A percentile compares a stretch with the other conserved stretches of the same genome.
These are phyloP conservation scores for Oscarella lobularis DNA, from an alignment of 37 sponge, comb jelly and placozoan genomes.

Conservation along the genomic window DNA sequence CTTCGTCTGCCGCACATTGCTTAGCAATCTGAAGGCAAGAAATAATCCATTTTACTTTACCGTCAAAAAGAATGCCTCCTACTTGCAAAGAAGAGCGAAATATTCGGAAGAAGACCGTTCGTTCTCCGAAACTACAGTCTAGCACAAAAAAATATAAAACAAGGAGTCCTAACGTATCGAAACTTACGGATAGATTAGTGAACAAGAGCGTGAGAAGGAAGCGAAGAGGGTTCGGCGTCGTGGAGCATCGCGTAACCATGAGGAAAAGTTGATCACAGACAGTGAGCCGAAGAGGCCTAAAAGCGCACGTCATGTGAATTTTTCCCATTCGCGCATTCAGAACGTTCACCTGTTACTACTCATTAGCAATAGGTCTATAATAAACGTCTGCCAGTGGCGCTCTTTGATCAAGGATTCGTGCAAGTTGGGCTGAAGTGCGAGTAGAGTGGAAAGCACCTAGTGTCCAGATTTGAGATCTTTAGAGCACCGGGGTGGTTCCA, in stretches of 20 bases:
- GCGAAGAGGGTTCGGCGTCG: slow-evolving; percentile 15
- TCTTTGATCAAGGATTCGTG: neutral
- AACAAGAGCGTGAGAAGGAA: slow-evolving; percentile 43
- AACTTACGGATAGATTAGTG: slow-evolving; percentile 32
- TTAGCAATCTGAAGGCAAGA: too few species aligned
- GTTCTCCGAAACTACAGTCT: neutral
- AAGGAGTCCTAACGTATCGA: too few species aligned
- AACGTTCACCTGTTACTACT: neutral
- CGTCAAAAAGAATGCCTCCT: too few species aligned
- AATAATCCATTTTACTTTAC: too few species aligned
- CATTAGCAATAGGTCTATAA: neutral
- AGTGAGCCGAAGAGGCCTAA: slow-evolving; percentile 45
- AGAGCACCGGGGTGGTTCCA: neutral
- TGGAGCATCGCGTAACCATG: slow-evolving; percentile 50
- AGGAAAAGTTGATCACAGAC: slow-evolving; percentile 72
- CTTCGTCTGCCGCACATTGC: neutral
- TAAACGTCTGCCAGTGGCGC: neutral
- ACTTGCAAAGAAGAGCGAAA: neutral
- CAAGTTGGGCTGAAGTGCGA: neutral
- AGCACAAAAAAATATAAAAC: neutral
- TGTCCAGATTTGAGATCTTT: too few species aligned
- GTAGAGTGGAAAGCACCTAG: neutral
- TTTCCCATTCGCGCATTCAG: neutral
- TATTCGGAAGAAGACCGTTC: neutral
- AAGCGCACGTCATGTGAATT: too few species aligned